Base-by-base conservation (phyloP, 2,797 vertebrate species). In the Myotis pilosus region DNA sequence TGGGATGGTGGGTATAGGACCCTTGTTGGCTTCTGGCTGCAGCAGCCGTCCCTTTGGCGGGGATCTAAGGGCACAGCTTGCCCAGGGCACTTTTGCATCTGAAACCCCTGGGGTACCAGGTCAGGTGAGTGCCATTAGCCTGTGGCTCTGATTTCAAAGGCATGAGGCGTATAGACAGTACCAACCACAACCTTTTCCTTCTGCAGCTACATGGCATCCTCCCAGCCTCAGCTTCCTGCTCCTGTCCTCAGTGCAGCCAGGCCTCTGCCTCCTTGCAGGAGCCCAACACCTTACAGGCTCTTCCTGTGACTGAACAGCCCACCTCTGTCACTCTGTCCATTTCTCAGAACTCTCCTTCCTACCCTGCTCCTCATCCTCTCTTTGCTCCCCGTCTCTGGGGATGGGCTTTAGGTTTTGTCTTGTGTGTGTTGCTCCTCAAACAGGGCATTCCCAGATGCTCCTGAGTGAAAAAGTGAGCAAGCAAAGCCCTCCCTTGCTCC, bases 91-190 rank as follows among this genome's bases (percentile, higher is more conserved):
- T 51, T 72, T 23, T 36, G 3, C 19, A 36, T 53, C 25, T 55
- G 38, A 62, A 53, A 16, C 8, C 47, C 30, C 36, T 36, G 25
- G 47, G 7, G 36, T 25, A 11, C 62, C 12, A 15, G 38, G 25
- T 38, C n/a, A 72, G 6, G 10, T 51, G 89, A 78, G 16, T 19
- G 6, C 66, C 28, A 1, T 53, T 36, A 17, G 75, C 76, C 15
- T 49, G 8, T 23, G 44, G 53, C 76, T 72, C 8, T 83, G 41
- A n/a, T 49, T 44, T 23, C 4, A 13, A 74, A 89, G 64, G 28
- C 33, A 22, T 5, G 57, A 68, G 51, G 47, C 36, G 1, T 13
- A 4, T 3, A 2, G 0, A 44, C 2, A 44, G 62, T 1, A 9
- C 80, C 80, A 33, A 6, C 8, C 28, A 22, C 25, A 25, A 0